Conservation (phyloP, 2,797 vertebrate species). For the Labroides dimidiatus region DNA sequence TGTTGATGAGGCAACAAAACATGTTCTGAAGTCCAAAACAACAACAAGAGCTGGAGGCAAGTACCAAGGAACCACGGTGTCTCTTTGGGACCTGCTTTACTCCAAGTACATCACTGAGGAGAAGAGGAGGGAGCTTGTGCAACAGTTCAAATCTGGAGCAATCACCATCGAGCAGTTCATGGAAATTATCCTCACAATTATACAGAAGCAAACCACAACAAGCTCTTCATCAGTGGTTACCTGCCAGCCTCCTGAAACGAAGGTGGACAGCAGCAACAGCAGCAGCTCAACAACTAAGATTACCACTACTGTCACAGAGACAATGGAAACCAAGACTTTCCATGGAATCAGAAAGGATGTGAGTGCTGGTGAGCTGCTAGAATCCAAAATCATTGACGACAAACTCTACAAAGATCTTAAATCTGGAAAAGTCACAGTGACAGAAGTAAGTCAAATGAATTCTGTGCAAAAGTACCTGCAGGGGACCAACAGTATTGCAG, state of each 20-base stretch:
- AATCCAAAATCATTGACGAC: slow-evolving; percentile 73
- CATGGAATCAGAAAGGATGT: slow-evolving; percentile 55
- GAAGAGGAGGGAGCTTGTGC: slow-evolving; percentile 80
- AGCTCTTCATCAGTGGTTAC: slow-evolving; percentile 8
- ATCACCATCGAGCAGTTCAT: slow-evolving; percentile 72
- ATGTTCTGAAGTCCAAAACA: slow-evolving; percentile 44
- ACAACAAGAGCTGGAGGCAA: slow-evolving; percentile 71
- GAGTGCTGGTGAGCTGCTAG: slow-evolving; percentile 65
- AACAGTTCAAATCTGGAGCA: slow-evolving; percentile 70
- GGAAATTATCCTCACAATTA: slow-evolving; percentile 43
- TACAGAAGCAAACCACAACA: slow-evolving; percentile 35
- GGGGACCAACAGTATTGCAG: slow-evolving; percentile 76
- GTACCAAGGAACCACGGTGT: slow-evolving; percentile 75
- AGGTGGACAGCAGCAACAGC: neutral
- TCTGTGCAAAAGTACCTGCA: slow-evolving; percentile 71
- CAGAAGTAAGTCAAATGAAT: slow-evolving; percentile 71
- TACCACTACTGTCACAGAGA: slow-evolving; percentile 33
- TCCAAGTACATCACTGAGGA: slow-evolving; percentile 84
- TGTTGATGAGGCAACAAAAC: slow-evolving; percentile 9
- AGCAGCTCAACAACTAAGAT: slow-evolving; percentile 10
- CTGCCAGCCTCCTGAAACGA: slow-evolving; percentile 11
- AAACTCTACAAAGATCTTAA: slow-evolving; percentile 75
- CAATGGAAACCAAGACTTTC: slow-evolving; percentile 39
- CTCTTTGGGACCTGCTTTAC: slow-evolving; percentile 85
- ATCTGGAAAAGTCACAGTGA: slow-evolving; percentile 65